phyloP scores from a whole-genome alignment of 2,888 invertebrate genomes.

The Galeruca laticollis region DNA sequence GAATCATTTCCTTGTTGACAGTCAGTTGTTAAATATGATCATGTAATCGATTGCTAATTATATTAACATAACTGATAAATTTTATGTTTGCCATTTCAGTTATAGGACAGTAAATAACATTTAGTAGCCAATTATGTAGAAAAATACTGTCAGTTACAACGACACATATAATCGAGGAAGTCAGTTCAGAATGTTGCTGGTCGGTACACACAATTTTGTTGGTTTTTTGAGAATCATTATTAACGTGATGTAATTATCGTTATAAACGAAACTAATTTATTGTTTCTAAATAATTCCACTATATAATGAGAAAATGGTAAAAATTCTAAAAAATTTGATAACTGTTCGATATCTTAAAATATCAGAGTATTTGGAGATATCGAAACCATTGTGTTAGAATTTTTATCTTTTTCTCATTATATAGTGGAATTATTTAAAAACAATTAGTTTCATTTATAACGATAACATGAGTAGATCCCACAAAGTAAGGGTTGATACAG shows the following conservation, averaged over 20 bases:
- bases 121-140: not conserved
- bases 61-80: not conserved
- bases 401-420: no score
- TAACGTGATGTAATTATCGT: not conserved
- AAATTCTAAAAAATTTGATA: no score
- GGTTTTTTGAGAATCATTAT: not conserved
- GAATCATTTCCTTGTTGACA: not conserved
- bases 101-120: not conserved
- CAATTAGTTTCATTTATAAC: no score
- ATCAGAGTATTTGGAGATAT: no score
- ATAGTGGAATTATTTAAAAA: no score
- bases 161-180: not conserved
- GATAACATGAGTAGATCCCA: no score
- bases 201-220: conserved; percentile 1
- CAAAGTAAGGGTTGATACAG: no score
- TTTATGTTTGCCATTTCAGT: not conserved
- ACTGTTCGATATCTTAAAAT: no score
- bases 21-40: not conserved
- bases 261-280: no score
- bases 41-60: not conserved
- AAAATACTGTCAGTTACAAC: not conserved
- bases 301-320: no score
- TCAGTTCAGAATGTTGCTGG: not conserved
- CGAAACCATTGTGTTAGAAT: no score
- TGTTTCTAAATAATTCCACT: no score